Evolutionary conservation across 2,888 invertebrate species (phyloP).

Genomic region (Euphydryas editha): DNA sequence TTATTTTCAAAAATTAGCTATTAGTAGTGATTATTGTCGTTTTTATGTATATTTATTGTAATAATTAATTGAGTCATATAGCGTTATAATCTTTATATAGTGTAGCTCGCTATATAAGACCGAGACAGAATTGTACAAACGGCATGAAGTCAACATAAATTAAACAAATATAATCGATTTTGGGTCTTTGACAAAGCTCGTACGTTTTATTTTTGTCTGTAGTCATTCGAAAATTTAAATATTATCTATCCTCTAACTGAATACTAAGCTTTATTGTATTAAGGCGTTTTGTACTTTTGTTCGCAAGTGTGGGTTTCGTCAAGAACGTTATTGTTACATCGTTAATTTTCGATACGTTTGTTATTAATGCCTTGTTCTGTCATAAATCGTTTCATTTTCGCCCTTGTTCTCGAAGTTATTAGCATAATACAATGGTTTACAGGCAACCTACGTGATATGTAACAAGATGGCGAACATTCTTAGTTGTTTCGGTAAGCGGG

Average conservation of each 20-base stretch:
- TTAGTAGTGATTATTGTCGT: too few species aligned
- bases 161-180: slow-evolving; percentile 29
- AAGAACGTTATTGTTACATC: slow-evolving; percentile 10
- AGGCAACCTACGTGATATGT: slow-evolving; percentile 35
- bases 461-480: slow-evolving; percentile 23
- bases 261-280: slow-evolving; percentile 21
- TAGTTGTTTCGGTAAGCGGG: slow-evolving; percentile 31
- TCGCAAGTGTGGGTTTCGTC: slow-evolving; percentile 11
- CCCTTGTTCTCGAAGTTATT: slow-evolving; percentile 32
- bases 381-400: slow-evolving; percentile 38
- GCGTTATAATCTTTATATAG: neutral
- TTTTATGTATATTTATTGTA: too few species aligned
- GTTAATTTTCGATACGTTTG: slow-evolving; percentile 20
- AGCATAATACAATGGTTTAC: slow-evolving; percentile 41
- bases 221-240: slow-evolving; percentile 16
- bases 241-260: slow-evolving; percentile 18
- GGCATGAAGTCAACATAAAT: slow-evolving; percentile 28
- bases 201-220: slow-evolving; percentile 22
- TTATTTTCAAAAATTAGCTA: too few species aligned
- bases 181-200: slow-evolving; percentile 17
- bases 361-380: slow-evolving; percentile 17
- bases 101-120: slow-evolving; percentile 5
- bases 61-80: neutral
- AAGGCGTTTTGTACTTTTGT: slow-evolving; percentile 19
- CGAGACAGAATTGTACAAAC: slow-evolving; percentile 15